These are phyloP conservation scores for Lota lota DNA, from an alignment of 2,113 vertebrate species.

Conservation along the genomic window DNA sequence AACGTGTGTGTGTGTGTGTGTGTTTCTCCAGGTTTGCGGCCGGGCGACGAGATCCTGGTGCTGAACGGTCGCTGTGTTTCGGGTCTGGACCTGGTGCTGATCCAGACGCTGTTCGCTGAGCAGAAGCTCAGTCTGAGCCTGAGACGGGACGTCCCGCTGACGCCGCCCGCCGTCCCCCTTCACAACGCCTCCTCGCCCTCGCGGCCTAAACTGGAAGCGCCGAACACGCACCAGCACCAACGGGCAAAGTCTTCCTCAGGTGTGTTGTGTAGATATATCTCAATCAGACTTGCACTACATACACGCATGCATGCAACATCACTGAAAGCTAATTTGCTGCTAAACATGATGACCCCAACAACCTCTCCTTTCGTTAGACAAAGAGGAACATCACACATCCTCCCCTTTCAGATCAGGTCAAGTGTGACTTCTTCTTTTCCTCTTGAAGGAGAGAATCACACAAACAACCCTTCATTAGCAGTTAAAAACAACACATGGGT, in stretches of 20 bases:
- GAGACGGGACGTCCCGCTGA: slow-evolving; percentile 59
- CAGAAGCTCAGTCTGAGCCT: slow-evolving; percentile 80
- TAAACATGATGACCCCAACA: no score
- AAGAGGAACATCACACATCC: neutral
- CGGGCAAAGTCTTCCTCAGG: slow-evolving; percentile 80
- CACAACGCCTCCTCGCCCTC: slow-evolving; percentile 58
- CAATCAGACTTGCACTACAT: neutral
- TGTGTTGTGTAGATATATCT: slow-evolving; percentile 47
- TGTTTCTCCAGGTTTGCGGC: slow-evolving; percentile 76
- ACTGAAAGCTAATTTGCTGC: neutral
- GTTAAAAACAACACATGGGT: neutral
- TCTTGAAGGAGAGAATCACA: neutral
- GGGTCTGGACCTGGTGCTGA: slow-evolving; percentile 81
- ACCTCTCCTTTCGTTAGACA: no score
- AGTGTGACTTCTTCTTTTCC: slow-evolving; percentile 33
- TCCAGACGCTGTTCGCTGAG: slow-evolving; percentile 85
- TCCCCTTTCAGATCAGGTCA: neutral
- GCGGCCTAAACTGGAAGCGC: slow-evolving; percentile 70
- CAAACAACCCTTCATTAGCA: no score
- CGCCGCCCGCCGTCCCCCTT: slow-evolving; percentile 41
- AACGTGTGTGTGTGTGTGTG: neutral
- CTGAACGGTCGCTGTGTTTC: slow-evolving; percentile 84
- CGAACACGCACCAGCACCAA: slow-evolving; percentile 70
- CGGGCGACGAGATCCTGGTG: slow-evolving; percentile 85
- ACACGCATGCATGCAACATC: neutral